Conservation (phyloP, 2,888 invertebrate genomes). For the Acanthosepion pharaonis region DNA sequence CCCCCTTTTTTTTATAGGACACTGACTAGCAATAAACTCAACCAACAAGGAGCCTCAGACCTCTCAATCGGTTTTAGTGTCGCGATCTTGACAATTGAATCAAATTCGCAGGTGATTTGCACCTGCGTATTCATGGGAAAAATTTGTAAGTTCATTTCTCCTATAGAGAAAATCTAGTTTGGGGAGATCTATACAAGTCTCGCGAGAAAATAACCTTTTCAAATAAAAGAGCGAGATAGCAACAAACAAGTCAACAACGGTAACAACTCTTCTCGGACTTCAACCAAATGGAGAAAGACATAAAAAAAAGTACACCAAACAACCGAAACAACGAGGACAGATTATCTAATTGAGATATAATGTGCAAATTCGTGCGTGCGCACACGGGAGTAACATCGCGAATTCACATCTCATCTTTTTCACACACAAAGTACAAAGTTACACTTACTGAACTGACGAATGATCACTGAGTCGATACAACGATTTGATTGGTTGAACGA, state of each 20-base stretch:
- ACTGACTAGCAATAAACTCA: no score
- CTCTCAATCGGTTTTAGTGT: neutral
- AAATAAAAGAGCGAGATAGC: neutral
- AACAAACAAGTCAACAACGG: neutral
- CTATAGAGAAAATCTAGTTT: neutral
- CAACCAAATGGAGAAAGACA: neutral
- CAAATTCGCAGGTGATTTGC: neutral
- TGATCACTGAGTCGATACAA: neutral
- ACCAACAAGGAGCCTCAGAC: neutral
- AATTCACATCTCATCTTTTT: neutral
- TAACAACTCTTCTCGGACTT: neutral
- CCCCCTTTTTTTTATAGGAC: no score
- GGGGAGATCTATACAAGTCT: neutral
- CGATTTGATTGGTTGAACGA: neutral
- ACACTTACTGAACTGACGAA: neutral
- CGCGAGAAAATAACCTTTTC: neutral
- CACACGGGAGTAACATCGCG: neutral
- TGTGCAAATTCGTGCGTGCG: neutral
- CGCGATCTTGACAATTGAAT: neutral
- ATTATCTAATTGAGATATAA: neutral
- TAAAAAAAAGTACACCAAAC: neutral
- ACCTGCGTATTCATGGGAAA: neutral
- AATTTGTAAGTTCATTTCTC: neutral
- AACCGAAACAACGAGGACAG: neutral
- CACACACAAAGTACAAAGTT: slow-evolving; percentile 2